Conservation (phyloP, 2,888 invertebrate genomes). For the Lithophane semibrunnea region DNA sequence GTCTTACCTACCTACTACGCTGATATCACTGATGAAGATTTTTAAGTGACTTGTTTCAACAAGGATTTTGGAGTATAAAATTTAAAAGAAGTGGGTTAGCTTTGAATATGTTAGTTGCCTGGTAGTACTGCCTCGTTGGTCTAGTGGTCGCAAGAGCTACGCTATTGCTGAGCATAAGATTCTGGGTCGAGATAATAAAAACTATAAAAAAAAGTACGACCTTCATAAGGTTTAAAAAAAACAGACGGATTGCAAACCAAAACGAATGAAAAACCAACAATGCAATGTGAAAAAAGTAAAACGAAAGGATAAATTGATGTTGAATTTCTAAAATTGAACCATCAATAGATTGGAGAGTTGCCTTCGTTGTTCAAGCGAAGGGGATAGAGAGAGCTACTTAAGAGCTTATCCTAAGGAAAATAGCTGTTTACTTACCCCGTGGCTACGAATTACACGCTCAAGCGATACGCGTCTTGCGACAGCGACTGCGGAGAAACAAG, state of each 20-base stretch:
- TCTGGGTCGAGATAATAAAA: not conserved
- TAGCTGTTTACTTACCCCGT: constrained; percentile 47
- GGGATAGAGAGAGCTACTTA: constrained; percentile 47
- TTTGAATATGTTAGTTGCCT: not conserved
- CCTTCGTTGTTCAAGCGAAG: constrained; percentile 22
- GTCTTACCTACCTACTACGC: not conserved
- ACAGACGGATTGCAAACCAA: not conserved
- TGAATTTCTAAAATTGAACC: not conserved
- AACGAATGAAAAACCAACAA: not conserved
- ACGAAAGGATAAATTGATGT: not conserved
- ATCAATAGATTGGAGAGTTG: constrained; percentile 3
- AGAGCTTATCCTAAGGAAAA: constrained; percentile 57
- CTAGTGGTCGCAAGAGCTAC: too few species aligned
- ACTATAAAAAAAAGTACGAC: not conserved
- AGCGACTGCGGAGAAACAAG: not conserved
- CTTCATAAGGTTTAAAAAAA: not conserved
- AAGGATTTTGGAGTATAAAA: not conserved
- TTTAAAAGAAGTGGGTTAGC: not conserved
- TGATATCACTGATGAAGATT: not conserved
- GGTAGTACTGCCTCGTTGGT: not conserved
- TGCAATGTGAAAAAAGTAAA: not conserved
- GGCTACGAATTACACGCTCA: not conserved
- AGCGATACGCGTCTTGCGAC: not conserved
- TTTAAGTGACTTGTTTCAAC: not conserved
- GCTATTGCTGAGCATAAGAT: too few species aligned